Evolutionary conservation across 2,888 invertebrate genomes (phyloP).

Genomic region (Lepas anatifera): DNA sequence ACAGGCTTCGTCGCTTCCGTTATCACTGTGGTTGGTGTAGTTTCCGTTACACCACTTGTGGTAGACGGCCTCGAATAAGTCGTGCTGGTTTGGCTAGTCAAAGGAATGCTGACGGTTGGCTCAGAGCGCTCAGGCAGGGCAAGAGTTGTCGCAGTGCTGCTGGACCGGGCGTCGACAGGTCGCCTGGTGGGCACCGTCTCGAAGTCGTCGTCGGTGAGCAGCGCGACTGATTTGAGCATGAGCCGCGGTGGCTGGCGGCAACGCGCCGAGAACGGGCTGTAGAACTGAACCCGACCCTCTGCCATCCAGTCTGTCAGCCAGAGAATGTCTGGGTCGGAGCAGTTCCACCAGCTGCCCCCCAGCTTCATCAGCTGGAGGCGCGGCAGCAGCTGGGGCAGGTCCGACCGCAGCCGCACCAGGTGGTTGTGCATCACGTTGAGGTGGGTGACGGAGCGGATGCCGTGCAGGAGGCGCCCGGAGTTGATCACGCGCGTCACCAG

Average conservation of each 20-base stretch:
- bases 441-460: slow-evolving; percentile 53
- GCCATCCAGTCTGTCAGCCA: slow-evolving; percentile 31
- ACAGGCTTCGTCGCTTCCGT: too few relatives aligned
- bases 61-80: too few relatives aligned
- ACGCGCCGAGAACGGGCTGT: background rate
- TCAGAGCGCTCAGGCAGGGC: too few relatives aligned
- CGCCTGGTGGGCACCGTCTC: background rate
- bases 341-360: slow-evolving; percentile 57
- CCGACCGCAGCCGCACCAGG: slow-evolving; percentile 51
- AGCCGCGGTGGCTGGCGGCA: background rate
- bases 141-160: too few relatives aligned
- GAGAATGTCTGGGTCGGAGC: slow-evolving; percentile 37
- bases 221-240: background rate
- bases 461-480: slow-evolving; percentile 57
- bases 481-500: slow-evolving; percentile 38
- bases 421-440: slow-evolving; percentile 52
- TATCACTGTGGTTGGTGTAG: too few relatives aligned
- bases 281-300: slow-evolving; percentile 17
- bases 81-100: too few relatives aligned
- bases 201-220: background rate
- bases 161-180: too few relatives aligned
- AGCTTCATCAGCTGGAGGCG: slow-evolving; percentile 48
- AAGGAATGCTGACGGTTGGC: too few relatives aligned
- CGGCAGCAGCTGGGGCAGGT: slow-evolving; percentile 54
- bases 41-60: too few relatives aligned